Evolutionary conservation across 2,888 invertebrate species (phyloP).

Genomic region (Coleophora flavipennella): DNA sequence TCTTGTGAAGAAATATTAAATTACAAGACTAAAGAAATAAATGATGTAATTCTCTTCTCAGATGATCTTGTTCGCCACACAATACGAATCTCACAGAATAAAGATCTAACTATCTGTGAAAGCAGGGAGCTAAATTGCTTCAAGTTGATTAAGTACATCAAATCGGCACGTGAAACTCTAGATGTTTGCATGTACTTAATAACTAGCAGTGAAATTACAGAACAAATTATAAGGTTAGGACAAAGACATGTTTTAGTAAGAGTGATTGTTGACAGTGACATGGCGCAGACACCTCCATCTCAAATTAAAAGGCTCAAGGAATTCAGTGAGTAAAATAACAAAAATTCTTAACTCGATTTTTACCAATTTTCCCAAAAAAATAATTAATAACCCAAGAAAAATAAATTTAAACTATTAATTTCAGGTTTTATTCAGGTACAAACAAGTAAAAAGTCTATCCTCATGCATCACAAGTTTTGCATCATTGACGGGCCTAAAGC

Average conservation of each 20-base stretch:
- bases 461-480: conserved; percentile 89
- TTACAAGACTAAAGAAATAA: conserved; percentile 55
- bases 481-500: conserved; percentile 75
- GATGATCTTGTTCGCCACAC: conserved; percentile 51
- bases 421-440: conserved; percentile 65
- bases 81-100: conserved; percentile 47
- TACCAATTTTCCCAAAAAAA: neutral
- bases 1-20: conserved; percentile 39
- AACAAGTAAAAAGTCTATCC: conserved; percentile 59
- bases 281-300: conserved; percentile 60
- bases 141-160: conserved; percentile 60
- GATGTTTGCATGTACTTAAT: conserved; percentile 68
- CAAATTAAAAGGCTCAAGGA: conserved; percentile 59
- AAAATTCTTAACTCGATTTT: neutral
- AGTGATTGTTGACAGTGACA: conserved; percentile 63
- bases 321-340: conserved; percentile 56
- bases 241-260: conserved; percentile 60
- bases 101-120: conserved; percentile 50
- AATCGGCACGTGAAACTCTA: conserved; percentile 60
- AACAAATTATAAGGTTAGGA: conserved; percentile 60
- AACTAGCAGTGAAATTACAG: conserved; percentile 59
- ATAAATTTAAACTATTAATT: conserved; percentile 10
- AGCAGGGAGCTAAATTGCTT: conserved; percentile 60
- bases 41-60: conserved; percentile 64
- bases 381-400: neutral